Conservation (phyloP, 2,113 vertebrate species). For the Chloropsis hardwickii region DNA sequence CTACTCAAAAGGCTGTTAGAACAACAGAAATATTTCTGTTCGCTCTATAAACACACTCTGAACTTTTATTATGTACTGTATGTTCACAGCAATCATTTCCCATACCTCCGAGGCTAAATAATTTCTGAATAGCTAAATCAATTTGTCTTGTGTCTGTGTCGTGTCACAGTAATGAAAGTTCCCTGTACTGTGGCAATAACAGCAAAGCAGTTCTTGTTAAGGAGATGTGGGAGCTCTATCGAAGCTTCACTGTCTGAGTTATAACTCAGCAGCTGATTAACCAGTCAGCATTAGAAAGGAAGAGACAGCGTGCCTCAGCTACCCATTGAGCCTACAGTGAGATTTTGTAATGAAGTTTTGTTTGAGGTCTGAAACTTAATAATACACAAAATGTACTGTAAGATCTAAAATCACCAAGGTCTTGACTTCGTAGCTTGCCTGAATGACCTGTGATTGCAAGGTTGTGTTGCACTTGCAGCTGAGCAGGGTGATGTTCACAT, state of each 20-base stretch:
- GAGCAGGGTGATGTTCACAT: conserved; percentile 12
- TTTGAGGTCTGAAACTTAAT: conserved; percentile 52
- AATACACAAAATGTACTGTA: conserved; percentile 40
- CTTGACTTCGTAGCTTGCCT: conserved; percentile 27
- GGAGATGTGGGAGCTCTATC: not conserved
- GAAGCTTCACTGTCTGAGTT: not conserved
- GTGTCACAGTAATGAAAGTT: conserved; percentile 23
- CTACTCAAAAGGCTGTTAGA: not conserved
- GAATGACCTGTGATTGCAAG: conserved; percentile 56
- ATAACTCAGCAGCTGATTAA: conserved; percentile 28
- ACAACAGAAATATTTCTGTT: not conserved
- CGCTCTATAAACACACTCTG: not conserved
- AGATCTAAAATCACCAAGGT: conserved; percentile 56
- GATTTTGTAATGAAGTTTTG: conserved; percentile 17
- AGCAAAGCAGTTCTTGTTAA: not conserved
- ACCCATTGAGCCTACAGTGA: not conserved
- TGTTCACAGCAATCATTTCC: conserved; percentile 29
- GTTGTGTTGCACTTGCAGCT: conserved; percentile 47
- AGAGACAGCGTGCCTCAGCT: not conserved
- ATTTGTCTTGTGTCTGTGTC: conserved; percentile 34
- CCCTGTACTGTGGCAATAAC: not conserved
- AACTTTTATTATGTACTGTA: conserved; percentile 20
- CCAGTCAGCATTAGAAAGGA: not conserved
- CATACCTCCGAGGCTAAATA: conserved; percentile 33
- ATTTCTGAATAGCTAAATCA: conserved; percentile 49